Base-by-base conservation (phyloP, 2,797 vertebrate species). In the Oryzias dopingdopingensis region DNA sequence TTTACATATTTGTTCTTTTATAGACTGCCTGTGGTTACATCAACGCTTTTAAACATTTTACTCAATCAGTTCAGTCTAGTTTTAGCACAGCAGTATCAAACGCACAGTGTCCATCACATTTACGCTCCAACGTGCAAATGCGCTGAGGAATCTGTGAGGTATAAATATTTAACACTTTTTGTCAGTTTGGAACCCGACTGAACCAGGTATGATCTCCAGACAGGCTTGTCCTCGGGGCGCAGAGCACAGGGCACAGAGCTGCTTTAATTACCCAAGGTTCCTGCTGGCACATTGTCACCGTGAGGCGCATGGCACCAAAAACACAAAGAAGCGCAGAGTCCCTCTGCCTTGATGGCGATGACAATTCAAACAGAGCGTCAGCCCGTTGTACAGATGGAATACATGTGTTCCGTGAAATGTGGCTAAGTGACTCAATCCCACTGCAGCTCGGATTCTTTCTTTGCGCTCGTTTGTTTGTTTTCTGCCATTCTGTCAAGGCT, bases 231-330 rank as follows among this genome's bases (percentile, higher is more conserved):
- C 85, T 67, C 53, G 68, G 79, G 87, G 74, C 85, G 77, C 67
- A 58, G 80, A 82, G 81, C 80, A 79, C 74, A 84, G 76, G 32
- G 32, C 32, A 37, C 32, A 37, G 32, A 81, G 75, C 74, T 70
- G 81, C 86, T 85, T 90, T 92, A 92, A 93, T 92, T 92, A 92
- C 88, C 83, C 81, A 78, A 73, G 73, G 77, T 87, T 87, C 80
- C 80, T 83, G 86, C 86, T 90, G 87, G 88, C 88, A 83, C 68
- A 44, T 56, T 86, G 79, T 88, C 83, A 87, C 70, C 48, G 70
- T 56, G 73, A 78, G 69, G 74, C 77, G 62, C 75, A 56, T 52
- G 40, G 69, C 80, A 65, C 76, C 74, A 74, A 45, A 37, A 56
- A 65, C 57, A 67, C 74, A 60, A 43, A 53, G 59, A 54, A 22